phyloP scores from a whole-genome alignment of 2,797 vertebrate genomes.

The Esox masquinongy region DNA sequence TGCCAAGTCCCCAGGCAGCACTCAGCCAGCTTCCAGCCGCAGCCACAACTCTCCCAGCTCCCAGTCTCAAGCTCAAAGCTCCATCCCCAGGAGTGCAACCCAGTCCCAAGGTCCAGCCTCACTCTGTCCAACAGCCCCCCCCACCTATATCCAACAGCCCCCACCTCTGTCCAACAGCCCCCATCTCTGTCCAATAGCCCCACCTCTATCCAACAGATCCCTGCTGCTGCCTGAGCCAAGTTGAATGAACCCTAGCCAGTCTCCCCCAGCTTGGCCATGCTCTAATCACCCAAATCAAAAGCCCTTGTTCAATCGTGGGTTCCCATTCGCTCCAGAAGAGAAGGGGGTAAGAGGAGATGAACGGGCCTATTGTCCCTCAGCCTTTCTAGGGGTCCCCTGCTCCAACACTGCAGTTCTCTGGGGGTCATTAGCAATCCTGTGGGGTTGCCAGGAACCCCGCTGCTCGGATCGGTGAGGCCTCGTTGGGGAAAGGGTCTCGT shows the following conservation, averaged over 20 bases:
- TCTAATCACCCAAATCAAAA: conserved; percentile 70
- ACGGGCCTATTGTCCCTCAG: conserved; percentile 55
- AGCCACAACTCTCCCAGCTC: too few species aligned
- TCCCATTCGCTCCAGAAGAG: conserved; percentile 58
- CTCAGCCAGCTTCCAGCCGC: conserved; percentile 43
- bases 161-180: not conserved
- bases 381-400: conserved; percentile 47
- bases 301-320: conserved; percentile 55
- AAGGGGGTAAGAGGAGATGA: conserved; percentile 33
- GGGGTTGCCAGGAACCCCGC: conserved; percentile 39
- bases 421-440: conserved; percentile 47
- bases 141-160: too few species aligned
- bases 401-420: conserved; percentile 32
- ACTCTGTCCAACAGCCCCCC: not conserved
- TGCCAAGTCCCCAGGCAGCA: not conserved
- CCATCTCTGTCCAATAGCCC: not conserved
- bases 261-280: conserved; percentile 45
- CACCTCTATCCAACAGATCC: conserved; percentile 2
- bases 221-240: too few species aligned
- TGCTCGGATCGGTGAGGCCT: conserved; percentile 26
- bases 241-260: not conserved
- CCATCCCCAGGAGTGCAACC: conserved; percentile 41
- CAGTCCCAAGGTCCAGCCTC: conserved; percentile 44
- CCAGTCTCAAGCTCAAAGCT: conserved; percentile 10
- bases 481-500: conserved; percentile 39